Conservation (phyloP, 2,888 invertebrate species). For the Xestia xanthographa region DNA sequence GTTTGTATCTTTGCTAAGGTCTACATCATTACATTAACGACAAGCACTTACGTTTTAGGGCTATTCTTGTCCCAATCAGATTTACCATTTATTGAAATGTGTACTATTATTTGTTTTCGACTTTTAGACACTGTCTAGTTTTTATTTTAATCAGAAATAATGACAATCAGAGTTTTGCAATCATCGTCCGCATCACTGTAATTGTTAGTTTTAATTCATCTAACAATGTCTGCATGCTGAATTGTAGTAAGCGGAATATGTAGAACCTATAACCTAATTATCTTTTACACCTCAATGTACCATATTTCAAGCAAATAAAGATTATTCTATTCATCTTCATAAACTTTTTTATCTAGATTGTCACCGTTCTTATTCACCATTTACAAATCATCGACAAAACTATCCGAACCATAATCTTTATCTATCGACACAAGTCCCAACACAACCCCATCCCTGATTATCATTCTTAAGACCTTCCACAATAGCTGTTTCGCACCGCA, state of each 20-base stretch:
- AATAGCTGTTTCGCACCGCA: slow-evolving; percentile 86
- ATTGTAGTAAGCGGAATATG: too few relatives aligned
- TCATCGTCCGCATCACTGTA: not conserved
- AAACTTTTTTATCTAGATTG: not conserved
- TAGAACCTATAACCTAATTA: too few relatives aligned
- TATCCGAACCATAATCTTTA: not conserved
- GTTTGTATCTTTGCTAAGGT: not conserved
- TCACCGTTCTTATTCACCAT: not conserved
- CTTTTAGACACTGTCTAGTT: not conserved
- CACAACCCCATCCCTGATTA: slow-evolving; percentile 78
- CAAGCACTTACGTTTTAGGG: accelerated
- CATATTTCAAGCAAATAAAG: too few relatives aligned
- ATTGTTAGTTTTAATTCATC: too few relatives aligned
- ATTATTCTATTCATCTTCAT: too few relatives aligned
- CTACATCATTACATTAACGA: not conserved
- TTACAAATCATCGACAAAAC: slow-evolving; percentile 5
- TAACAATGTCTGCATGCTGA: too few relatives aligned
- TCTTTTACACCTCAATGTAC: too few relatives aligned
- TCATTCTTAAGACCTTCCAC: slow-evolving; percentile 76
- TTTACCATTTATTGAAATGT: not conserved
- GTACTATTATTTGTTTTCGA: not conserved
- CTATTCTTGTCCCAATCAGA: not conserved
- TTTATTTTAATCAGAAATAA: too few relatives aligned
- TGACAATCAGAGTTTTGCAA: not conserved
- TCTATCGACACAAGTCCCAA: slow-evolving; percentile 59